These are phyloP conservation scores for Nebria brevicollis DNA, from an alignment of 2,888 invertebrate genomes.

Conservation along the genomic window DNA sequence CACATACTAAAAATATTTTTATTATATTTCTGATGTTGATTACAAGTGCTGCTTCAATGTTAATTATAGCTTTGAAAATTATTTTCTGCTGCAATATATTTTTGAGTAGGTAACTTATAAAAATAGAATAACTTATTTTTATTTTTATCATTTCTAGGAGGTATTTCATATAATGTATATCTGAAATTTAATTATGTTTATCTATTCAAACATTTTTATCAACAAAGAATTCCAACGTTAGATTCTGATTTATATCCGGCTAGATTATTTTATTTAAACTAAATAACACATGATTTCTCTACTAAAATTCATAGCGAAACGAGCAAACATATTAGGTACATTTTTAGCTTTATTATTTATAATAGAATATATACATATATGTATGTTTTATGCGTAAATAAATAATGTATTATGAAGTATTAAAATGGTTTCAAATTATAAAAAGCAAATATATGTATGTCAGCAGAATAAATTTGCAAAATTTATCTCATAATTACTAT, in stretches of 20 bases:
- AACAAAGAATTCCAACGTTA: too few species aligned
- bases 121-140: background rate
- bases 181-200: too few species aligned
- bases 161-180: too few species aligned
- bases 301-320: too few species aligned
- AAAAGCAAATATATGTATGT: background rate
- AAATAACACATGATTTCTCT: too few species aligned
- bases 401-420: background rate
- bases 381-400: background rate
- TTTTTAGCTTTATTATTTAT: too few species aligned
- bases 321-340: too few species aligned
- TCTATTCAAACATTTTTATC: too few species aligned
- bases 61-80: background rate
- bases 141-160: background rate
- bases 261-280: too few species aligned
- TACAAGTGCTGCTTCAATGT: background rate
- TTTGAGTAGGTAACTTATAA: background rate
- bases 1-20: background rate
- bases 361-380: too few species aligned
- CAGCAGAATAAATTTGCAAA: background rate
- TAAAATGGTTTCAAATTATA: background rate
- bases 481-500: background rate
- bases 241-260: too few species aligned
- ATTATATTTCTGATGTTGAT: slow-evolving; percentile 5
- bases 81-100: background rate